Percentiles rank a stretch among this genome's conserved stretches.
Conservation (phyloP, 2,797 vertebrate genomes). For the Melanogrammus aeglefinus region DNA sequence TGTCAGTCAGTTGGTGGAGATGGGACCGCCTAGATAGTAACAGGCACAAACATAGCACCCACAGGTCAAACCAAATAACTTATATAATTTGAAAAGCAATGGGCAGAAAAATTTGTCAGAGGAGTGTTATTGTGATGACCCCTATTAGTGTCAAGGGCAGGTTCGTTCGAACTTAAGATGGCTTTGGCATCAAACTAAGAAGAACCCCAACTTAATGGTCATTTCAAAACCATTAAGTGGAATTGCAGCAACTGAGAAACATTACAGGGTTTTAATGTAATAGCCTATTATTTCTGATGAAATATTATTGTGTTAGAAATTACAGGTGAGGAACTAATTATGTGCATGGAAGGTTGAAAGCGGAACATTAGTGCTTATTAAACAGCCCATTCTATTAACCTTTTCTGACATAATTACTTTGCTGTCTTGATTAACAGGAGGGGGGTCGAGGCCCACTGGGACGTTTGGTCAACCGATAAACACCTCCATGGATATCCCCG, state of each 20-base stretch:
- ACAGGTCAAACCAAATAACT: slow-evolving; percentile 98
- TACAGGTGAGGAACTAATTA: slow-evolving; percentile 62
- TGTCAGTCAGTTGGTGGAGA: slow-evolving; percentile 57
- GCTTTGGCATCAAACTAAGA: slow-evolving; percentile 66
- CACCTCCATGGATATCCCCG: slow-evolving; percentile 49
- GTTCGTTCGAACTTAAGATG: slow-evolving; percentile 80
- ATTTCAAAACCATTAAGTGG: slow-evolving; percentile 60
- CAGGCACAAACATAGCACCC: slow-evolving; percentile 77
- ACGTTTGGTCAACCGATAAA: slow-evolving; percentile 35
- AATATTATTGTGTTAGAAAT: slow-evolving; percentile 60
- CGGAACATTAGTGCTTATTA: slow-evolving; percentile 48
- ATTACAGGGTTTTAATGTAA: slow-evolving; percentile 57
- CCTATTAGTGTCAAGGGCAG: slow-evolving; percentile 86
- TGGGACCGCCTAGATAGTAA: slow-evolving; percentile 55
- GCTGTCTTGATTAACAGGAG: slow-evolving; percentile 46
- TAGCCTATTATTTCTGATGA: slow-evolving; percentile 53
- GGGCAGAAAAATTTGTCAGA: slow-evolving; percentile 94
- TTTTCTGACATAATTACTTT: slow-evolving; percentile 41
- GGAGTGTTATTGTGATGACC: slow-evolving; percentile 95
- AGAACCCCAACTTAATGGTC: slow-evolving; percentile 48
- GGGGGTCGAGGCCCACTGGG: slow-evolving; percentile 16
- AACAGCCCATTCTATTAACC: slow-evolving; percentile 58
- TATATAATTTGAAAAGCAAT: slow-evolving; percentile 95
- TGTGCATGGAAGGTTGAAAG: slow-evolving; percentile 30
- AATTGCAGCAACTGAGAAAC: slow-evolving; percentile 56